Base-by-base conservation (phyloP, 92 coral and sea anemone species). In the Bergia puertoricense region DNA sequence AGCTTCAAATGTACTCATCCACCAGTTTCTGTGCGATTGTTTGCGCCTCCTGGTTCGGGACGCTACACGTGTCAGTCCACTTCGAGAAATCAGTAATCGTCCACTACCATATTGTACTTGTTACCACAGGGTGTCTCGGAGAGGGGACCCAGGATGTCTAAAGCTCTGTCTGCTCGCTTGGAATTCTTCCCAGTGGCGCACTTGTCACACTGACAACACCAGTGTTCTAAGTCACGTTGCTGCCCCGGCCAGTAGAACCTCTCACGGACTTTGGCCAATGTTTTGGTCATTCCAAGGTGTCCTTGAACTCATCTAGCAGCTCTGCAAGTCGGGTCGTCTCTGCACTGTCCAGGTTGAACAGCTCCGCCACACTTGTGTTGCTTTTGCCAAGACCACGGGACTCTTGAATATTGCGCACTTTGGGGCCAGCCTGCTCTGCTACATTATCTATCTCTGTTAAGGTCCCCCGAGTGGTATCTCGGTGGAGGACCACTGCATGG, bases 271-370 rank as follows among this genome's bases (percentile, higher is more conserved):
- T 76, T 84, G 36, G 51, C 93, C 46, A 91, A 23, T 39, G 91
- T 91, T n/a, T 89, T 92, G 57, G 85, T 88, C 6, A 92, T 85
- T 18, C 90, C 94, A 9, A 90, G 88, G 85, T 92, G 91, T 3
- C 91, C 93, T 71, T 56, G 82, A 85, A 37, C 8, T 48, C 54
- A 8, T 48, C 54, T 8, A 48, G 54, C 4, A 48, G 54, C 8
- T 48, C 54, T 3, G 54, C 54, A 48, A 48, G 54, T 48, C 54
- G 54, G 54, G 54, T 8, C 8, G 3, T 48, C 54, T 48, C 54
- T 8, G 54, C 54, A 48, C 54, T 8, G 8, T 48, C 54, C 54
- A 48, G 54, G 54, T 48, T 48, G 8, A 8, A 48, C 4, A 48
- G 8, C 54, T 48, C 54, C 54, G 54, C 54, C 54, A 48, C 54